Evolutionary conservation across 2,113 vertebrate species (phyloP).

Genomic region (Paracanthobrama guichenoti): DNA sequence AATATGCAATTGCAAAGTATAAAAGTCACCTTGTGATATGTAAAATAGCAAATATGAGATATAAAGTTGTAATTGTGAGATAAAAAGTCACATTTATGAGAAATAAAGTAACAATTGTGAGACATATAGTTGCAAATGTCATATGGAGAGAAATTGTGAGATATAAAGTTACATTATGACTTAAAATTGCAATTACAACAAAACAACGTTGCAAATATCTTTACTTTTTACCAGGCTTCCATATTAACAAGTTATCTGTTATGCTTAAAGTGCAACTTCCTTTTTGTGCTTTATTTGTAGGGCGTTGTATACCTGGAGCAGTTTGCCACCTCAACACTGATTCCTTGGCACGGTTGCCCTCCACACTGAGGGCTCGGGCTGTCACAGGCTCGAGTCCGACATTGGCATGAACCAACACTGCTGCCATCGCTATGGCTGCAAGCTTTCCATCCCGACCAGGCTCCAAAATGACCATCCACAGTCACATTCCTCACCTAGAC

Average conservation of each 20-base stretch:
- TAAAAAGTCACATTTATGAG: no score
- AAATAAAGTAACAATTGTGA: constrained; percentile 3
- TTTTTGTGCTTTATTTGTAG: constrained; percentile 17
- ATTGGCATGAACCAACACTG: constrained; percentile 83
- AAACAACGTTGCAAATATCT: background rate
- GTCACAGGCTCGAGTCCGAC: constrained; percentile 87
- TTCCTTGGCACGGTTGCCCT: constrained; percentile 87
- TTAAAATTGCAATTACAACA: background rate
- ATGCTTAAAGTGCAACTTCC: background rate
- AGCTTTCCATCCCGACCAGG: constrained; percentile 85
- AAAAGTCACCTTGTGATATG: background rate
- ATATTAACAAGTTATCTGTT: background rate
- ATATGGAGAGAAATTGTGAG: background rate
- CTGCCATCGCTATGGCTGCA: constrained; percentile 85
- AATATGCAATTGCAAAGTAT: background rate
- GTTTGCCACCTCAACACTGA: constrained; percentile 90
- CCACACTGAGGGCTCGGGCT: constrained; percentile 89
- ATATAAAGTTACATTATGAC: background rate
- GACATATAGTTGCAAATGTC: background rate
- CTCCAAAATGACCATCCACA: constrained; percentile 85
- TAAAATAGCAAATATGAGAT: background rate
- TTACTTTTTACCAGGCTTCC: background rate
- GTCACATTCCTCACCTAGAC: constrained; percentile 89
- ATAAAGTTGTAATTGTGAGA: background rate
- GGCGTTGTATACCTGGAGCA: constrained; percentile 85